These are phyloP conservation scores for Hypanus sabinus DNA, from an alignment of 2,113 vertebrate species.

Conservation along the genomic window DNA sequence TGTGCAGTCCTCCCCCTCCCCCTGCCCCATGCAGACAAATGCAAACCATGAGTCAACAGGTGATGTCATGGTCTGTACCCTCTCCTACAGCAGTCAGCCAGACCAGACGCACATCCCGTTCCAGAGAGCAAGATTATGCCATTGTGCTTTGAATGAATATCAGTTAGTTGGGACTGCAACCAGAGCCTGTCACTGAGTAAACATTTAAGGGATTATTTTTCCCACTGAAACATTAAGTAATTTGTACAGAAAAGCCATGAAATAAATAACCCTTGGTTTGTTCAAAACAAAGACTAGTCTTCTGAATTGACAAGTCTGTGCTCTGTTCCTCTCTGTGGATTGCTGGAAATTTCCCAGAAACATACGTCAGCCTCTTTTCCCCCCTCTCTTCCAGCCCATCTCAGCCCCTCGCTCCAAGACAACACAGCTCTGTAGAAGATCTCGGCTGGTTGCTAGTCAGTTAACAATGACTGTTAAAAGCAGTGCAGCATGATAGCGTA, in stretches of 20 bases:
- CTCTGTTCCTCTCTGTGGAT: not conserved
- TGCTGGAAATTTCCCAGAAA: not conserved
- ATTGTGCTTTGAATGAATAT: conserved; percentile 28
- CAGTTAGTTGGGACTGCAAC: not conserved
- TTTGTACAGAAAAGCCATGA: not conserved
- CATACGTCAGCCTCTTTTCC: not conserved
- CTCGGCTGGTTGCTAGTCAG: not conserved
- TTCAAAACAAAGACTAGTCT: not conserved
- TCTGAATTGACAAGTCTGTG: not conserved
- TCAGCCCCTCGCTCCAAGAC: no score
- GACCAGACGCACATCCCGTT: not conserved
- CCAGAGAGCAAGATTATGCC: not conserved
- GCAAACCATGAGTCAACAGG: not conserved
- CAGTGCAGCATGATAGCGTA: no score
- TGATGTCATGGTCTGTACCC: conserved; percentile 9
- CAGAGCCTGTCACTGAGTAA: not conserved
- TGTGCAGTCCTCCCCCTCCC: not conserved
- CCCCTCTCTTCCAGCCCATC: not conserved
- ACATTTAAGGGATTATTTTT: not conserved
- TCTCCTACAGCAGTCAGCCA: not conserved
- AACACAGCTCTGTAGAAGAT: not conserved
- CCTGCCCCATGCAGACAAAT: not conserved
- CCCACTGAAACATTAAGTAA: not conserved
- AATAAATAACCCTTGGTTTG: not conserved
- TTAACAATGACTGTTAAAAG: not conserved